phyloP scores from a whole-genome alignment of 2,888 invertebrate genomes.

The Calephelis perditalis region DNA sequence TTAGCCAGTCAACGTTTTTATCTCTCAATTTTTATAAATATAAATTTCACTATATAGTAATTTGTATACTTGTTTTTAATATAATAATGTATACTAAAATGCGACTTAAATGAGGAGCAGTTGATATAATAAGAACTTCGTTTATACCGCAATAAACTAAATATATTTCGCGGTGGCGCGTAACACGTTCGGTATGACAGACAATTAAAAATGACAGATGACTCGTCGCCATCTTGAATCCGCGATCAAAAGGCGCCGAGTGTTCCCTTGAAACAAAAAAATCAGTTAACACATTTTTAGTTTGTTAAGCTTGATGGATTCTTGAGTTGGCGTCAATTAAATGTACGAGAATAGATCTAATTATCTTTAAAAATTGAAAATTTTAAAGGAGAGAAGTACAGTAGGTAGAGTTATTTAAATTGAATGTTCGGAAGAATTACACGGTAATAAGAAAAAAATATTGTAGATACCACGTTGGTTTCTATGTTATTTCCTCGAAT shows the following conservation, averaged over 20 bases:
- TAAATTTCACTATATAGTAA: constrained; percentile 7
- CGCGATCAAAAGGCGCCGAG: constrained; percentile 50
- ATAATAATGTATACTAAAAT: constrained; percentile 26
- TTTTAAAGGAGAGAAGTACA: too few species aligned
- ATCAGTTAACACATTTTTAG: constrained; percentile 54
- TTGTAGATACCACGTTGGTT: too few species aligned
- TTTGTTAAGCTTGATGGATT: constrained; percentile 50
- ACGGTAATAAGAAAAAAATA: too few species aligned
- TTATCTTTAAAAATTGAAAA: neutral
- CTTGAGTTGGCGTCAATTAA: constrained; percentile 47
- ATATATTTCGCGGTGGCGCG: constrained; percentile 63
- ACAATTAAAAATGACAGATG: constrained; percentile 77
- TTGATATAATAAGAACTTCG: constrained; percentile 53
- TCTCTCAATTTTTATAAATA: constrained; percentile 9
- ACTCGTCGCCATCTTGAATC: constrained; percentile 57
- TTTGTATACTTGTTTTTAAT: constrained; percentile 12
- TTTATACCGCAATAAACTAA: constrained; percentile 74
- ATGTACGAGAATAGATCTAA: constrained; percentile 14
- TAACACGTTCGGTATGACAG: constrained; percentile 60
- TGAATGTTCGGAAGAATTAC: too few species aligned
- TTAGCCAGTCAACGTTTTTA: neutral
- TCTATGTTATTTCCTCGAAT: too few species aligned
- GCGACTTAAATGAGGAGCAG: constrained; percentile 53
- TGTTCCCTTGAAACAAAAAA: constrained; percentile 42
- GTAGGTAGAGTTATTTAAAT: too few species aligned